These are phyloP conservation scores for Drosophila cognata DNA, from an alignment of 2,888 invertebrate species.

Conservation along the genomic window DNA sequence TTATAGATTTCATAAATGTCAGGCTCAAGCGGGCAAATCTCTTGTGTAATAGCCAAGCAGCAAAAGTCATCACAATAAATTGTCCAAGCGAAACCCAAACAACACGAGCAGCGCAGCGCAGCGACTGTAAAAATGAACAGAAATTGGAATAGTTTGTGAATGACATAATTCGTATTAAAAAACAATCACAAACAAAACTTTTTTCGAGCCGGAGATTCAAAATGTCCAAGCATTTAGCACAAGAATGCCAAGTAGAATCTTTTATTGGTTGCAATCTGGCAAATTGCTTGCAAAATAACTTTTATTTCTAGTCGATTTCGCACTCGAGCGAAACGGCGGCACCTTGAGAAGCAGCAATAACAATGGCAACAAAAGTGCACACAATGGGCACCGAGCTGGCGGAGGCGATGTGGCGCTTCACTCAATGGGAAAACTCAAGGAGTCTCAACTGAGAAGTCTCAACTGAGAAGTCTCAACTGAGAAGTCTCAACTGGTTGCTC, in stretches of 20 bases:
- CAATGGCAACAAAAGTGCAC: slow-evolving; percentile 27
- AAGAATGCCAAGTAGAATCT: slow-evolving; percentile 39
- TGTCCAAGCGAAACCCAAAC: slow-evolving; percentile 3
- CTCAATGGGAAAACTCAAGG: not conserved
- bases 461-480: not conserved
- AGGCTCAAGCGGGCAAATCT: not conserved
- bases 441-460: not conserved
- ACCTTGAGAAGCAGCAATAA: slow-evolving; percentile 47
- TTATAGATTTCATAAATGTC: slow-evolving; percentile 6
- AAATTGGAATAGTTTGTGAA: slow-evolving; percentile 11
- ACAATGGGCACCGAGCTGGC: not conserved
- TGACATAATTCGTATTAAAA: slow-evolving; percentile 27
- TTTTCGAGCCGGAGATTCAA: not conserved
- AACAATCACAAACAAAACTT: not conserved
- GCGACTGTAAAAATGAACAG: slow-evolving; percentile 16
- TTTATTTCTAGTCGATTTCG: slow-evolving; percentile 26
- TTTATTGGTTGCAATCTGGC: slow-evolving; percentile 10
- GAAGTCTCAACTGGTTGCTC: not conserved
- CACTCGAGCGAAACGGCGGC: slow-evolving; percentile 43
- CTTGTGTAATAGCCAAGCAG: slow-evolving; percentile 17
- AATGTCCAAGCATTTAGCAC: slow-evolving; percentile 28
- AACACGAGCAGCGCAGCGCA: slow-evolving; percentile 13
- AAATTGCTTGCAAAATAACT: slow-evolving; percentile 29
- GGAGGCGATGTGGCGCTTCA: not conserved
- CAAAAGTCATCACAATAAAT: not conserved